A percentile compares a stretch with the other conserved stretches of the same genome.
Conservation (phyloP, 1,140 invertebrate species). For the Vollenhovia emeryi region DNA sequence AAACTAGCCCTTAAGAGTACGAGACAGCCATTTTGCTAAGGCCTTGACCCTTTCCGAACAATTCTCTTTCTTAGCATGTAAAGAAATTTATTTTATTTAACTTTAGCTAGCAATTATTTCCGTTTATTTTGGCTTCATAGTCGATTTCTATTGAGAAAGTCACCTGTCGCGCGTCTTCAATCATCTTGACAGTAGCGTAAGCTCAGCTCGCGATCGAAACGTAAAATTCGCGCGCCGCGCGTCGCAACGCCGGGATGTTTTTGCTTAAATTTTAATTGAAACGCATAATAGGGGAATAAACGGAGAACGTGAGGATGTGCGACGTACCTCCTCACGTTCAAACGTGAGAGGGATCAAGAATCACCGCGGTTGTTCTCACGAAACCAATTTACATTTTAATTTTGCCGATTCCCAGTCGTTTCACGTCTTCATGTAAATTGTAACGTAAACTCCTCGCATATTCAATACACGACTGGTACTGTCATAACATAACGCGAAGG, state of each 20-base stretch:
- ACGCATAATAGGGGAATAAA: slow-evolving; percentile 24
- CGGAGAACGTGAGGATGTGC: slow-evolving; percentile 1
- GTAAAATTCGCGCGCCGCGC: neutral
- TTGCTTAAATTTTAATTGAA: slow-evolving; percentile 43
- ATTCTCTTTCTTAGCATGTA: neutral
- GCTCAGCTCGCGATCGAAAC: neutral
- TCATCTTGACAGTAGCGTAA: neutral
- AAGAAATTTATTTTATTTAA: neutral
- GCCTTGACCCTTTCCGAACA: neutral
- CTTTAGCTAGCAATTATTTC: neutral
- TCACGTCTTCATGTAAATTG: neutral
- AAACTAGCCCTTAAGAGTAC: no score
- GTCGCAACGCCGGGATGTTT: neutral
- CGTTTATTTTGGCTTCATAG: neutral
- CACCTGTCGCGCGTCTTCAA: neutral
- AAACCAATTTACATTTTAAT: slow-evolving; percentile 52
- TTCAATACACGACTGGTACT: neutral
- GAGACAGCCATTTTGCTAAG: no score
- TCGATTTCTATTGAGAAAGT: neutral
- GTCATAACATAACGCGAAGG: neutral
- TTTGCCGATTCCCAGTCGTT: neutral
- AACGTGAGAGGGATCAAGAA: slow-evolving; percentile 12
- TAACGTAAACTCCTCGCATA: neutral
- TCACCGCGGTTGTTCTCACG: neutral
- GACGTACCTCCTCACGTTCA: neutral